Base-by-base conservation (phyloP, 2,797 vertebrate species). In the Hephaestus fuliginosus region DNA sequence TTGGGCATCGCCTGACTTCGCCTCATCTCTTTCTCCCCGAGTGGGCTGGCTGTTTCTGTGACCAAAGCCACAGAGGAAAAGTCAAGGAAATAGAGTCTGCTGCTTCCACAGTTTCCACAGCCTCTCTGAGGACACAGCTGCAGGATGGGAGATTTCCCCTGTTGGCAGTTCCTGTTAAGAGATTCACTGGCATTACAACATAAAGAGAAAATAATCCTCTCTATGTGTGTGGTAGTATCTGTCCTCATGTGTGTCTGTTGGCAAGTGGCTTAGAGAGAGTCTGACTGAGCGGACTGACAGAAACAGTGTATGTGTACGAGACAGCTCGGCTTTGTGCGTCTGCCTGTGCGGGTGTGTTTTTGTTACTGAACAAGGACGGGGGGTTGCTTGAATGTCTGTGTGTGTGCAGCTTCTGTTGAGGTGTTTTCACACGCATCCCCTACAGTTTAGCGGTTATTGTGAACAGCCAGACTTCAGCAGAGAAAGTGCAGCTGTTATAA, bases 181-280 rank as follows among this genome's bases (percentile, higher is more conserved):
- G 85, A 91, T 90, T 87, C 79, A 84, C 85, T 87, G 85, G 89
- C 88, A 87, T 89, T 89, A 89, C 85, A 89, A 83, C 86, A 89
- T 91, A 83, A 90, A 89, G 86, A 86, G 84, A 89, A 90, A 88
- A 91, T 92, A 88, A 92, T 92, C 89, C 88, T 73, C 61, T 70
- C 39, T 86, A 61, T 83, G 7, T 74, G 70, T 87, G 75, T 76
- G 76, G 43, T 56, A n/a, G 52, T 72, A 44, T 84, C 18, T 70
- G 25, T 76, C 49, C 41, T 18, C 36, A 33, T 78, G 76, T 70
- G 77, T 74, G 78, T 85, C 68, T 85, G 71, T 69, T 82, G 79
- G 83, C 76, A 73, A 76, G 78, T 49, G 44, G 69, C 74, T 88
- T 78, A 81, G 73, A 81, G 63, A 76, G 63, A 53, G 67, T 67